phyloP scores from a whole-genome alignment of 1,140 invertebrate genomes.

The Zaprionus camerounensis region DNA sequence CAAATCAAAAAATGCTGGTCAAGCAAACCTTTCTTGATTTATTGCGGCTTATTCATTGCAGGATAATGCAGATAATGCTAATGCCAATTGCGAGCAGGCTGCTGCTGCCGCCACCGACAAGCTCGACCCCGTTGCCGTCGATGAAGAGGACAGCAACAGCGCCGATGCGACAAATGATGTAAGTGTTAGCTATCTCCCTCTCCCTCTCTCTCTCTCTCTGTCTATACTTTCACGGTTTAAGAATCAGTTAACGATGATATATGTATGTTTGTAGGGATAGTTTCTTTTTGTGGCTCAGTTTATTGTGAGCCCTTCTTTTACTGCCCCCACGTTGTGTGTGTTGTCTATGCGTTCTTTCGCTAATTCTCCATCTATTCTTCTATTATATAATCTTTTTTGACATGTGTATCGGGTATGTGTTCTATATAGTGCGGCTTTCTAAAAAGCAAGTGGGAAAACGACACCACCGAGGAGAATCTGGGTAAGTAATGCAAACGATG shows the following conservation, averaged over 20 bases:
- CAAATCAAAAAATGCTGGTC: conserved; percentile 23
- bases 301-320: not conserved
- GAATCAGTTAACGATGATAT: not conserved
- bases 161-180: conserved; percentile 60
- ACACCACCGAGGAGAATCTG: conserved; percentile 73
- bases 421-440: conserved; percentile 70
- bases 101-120: not conserved
- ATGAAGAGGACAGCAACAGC: conserved; percentile 66
- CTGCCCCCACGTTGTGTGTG: not conserved
- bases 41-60: conserved; percentile 68
- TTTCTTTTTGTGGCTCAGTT: not conserved
- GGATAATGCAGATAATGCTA: conserved; percentile 60
- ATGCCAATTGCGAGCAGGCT: conserved; percentile 42
- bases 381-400: conserved; percentile 22
- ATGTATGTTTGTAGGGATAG: not conserved
- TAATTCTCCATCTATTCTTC: conserved; percentile 28
- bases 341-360: conserved; percentile 12
- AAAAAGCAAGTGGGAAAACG: conserved; percentile 83
- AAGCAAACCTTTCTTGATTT: conserved; percentile 62
- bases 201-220: too few species aligned
- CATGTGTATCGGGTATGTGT: conserved; percentile 44
- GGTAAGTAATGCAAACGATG: conserved; percentile 57
- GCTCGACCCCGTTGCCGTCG: conserved; percentile 2
- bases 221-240: conserved; percentile 12
- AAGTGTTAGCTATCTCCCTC: conserved; percentile 31